phyloP scores from a whole-genome alignment of 1,140 invertebrate species.

The Caenorhabditis tropicalis region DNA sequence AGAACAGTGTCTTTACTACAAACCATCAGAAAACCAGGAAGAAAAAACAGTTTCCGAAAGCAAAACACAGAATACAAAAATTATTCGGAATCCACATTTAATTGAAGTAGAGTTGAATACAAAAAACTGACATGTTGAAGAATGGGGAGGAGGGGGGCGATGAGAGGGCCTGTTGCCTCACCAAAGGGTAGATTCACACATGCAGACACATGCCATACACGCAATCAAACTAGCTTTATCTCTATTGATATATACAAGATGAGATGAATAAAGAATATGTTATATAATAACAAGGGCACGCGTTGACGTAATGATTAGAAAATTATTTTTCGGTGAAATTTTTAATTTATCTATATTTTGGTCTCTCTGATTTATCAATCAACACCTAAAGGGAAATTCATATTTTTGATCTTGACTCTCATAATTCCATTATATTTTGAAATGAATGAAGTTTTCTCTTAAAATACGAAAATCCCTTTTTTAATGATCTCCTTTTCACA shows the following conservation, averaged over 20 bases:
- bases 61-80: not conserved
- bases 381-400: no score
- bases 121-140: constrained; percentile 23
- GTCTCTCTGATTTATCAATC: no score
- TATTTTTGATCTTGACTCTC: no score
- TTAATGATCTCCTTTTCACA: not conserved
- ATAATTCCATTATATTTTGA: no score
- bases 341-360: not conserved
- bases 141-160: not conserved
- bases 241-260: constrained; percentile 27
- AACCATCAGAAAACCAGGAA: no score
- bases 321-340: not conserved
- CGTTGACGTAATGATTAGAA: not conserved
- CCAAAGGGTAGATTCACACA: constrained; percentile 20
- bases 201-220: constrained; percentile 14
- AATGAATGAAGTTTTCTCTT: no score
- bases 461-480: no score
- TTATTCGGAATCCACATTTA: not conserved
- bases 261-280: constrained; percentile 25
- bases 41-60: no score
- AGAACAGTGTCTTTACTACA: no score
- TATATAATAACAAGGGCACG: constrained; percentile 28
- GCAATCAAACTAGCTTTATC: constrained; percentile 37
- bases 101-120: not conserved
- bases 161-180: constrained; percentile 24